phyloP scores from a whole-genome alignment of 2,113 vertebrate genomes.

The Setophaga coronata region DNA sequence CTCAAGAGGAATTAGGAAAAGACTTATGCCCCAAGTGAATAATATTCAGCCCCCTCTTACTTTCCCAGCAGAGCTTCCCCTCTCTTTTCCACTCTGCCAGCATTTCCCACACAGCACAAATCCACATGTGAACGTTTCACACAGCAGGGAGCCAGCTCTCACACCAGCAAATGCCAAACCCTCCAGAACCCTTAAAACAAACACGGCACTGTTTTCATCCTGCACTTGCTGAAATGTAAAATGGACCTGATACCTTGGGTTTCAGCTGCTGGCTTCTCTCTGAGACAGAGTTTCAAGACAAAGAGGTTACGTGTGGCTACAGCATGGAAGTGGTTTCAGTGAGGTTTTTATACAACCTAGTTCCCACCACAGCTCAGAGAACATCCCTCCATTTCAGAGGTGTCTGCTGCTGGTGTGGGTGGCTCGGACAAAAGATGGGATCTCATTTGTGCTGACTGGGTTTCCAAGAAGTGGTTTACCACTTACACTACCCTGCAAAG shows the following conservation, averaged over 20 bases:
- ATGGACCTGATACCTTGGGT: neutral
- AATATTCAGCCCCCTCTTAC: constrained; percentile 32
- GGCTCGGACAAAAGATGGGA: neutral
- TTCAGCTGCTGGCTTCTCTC: neutral
- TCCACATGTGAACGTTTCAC: constrained; percentile 9
- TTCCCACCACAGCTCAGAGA: neutral
- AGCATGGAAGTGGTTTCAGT: constrained; percentile 17
- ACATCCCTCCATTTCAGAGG: neutral
- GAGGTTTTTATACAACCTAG: constrained; percentile 41
- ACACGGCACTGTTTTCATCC: neutral
- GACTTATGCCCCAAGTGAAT: constrained; percentile 13
- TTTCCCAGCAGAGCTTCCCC: constrained; percentile 45
- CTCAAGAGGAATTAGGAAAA: neutral
- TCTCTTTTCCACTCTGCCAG: constrained; percentile 31
- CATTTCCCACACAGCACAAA: constrained; percentile 20
- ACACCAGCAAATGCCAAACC: neutral
- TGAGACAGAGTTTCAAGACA: constrained; percentile 5
- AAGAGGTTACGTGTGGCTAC: neutral
- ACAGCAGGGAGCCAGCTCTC: constrained; percentile 30
- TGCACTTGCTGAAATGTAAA: constrained; percentile 19
- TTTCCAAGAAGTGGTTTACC: neutral
- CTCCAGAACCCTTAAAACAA: constrained; percentile 16
- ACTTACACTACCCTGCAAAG: neutral
- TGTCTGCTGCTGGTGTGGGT: neutral
- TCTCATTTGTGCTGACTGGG: neutral